Conservation (phyloP, 2,888 invertebrate genomes). For the Drosophila antonietae region DNA sequence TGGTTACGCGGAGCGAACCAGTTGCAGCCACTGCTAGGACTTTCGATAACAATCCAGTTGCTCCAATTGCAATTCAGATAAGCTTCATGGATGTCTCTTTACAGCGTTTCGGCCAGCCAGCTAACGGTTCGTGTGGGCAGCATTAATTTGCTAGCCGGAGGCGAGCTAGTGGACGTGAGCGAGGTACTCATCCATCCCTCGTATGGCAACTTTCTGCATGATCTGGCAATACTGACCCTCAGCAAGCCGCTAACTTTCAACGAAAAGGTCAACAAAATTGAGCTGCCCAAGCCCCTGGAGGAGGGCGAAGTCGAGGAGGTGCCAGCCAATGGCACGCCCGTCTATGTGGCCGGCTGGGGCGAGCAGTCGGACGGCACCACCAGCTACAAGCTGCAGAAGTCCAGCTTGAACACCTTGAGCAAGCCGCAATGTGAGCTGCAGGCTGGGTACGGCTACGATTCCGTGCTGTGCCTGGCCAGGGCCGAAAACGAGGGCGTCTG, state of each 20-base stretch:
- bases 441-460: constrained; percentile 76
- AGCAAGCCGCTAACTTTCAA: constrained; percentile 47
- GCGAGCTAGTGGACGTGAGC: constrained; percentile 62
- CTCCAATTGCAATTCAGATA: background rate
- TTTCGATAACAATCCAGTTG: background rate
- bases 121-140: constrained; percentile 79
- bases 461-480: constrained; percentile 74
- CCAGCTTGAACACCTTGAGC: constrained; percentile 65
- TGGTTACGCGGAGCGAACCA: background rate
- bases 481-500: constrained; percentile 75
- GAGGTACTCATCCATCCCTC: constrained; percentile 69
- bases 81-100: background rate
- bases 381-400: constrained; percentile 74
- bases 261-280: constrained; percentile 63
- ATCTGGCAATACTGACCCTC: constrained; percentile 76
- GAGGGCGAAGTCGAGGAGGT: constrained; percentile 29
- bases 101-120: constrained; percentile 51
- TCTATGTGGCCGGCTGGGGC: constrained; percentile 82
- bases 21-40: background rate
- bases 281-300: constrained; percentile 45
- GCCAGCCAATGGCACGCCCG: constrained; percentile 57
- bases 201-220: constrained; percentile 80
- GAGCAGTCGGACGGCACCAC: constrained; percentile 57
- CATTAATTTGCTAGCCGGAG: constrained; percentile 80
- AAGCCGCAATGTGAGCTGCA: constrained; percentile 60